Base-by-base conservation (phyloP, 2,888 invertebrate genomes). In the Amblyjoppa fuscipennis region DNA sequence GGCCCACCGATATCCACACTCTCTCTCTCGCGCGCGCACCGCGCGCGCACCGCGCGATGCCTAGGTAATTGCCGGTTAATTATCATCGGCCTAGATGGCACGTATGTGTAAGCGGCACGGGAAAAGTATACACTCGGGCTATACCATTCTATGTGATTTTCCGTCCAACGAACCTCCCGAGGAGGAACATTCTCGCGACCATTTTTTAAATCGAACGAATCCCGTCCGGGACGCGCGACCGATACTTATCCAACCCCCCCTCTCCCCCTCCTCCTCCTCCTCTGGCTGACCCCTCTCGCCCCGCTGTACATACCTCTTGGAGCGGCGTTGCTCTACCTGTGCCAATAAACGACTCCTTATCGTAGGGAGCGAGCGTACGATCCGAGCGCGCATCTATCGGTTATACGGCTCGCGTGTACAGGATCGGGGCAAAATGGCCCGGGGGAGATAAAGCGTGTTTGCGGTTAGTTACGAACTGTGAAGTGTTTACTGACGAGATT, bases 11-110 rank as follows among this genome's bases (percentile, higher is more conserved):
- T 79, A 61, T 25, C 45, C 41, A 16, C 79, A 53, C 79, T 53
- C 78, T 56, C 68, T 78, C 78, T 79, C 53, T 38, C 64, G 51
- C 64, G 53, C 74, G 66, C 81, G 85, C 2, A 4, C 11, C 64
- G 51, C 64, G 53, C 74, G 66, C 81, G 85, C 2, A 4, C 11
- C 41, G 41, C 41, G 41, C 41, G 41, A 41, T 41, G 41, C 11
- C 41, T 3, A 11, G 41, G 41, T 89, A 89, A 90, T 89, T 85
- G 86, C 82, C 88, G 77, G 86, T 89, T 90, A 89, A 89, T 89
- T 89, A 88, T 89, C 81, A 84, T 87, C 84, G 80, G 79, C 86
- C 84, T 87, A 80, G 84, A 88, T 87, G 87, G 87, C 77, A 79
- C 85, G 83, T 83, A 88, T 81, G 79, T 64, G 16, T 16, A 31